Percentiles rank a stretch among this genome's conserved stretches.
phyloP scores from a whole-genome alignment of 1,140 invertebrate species.

The Danaus melanippus region DNA sequence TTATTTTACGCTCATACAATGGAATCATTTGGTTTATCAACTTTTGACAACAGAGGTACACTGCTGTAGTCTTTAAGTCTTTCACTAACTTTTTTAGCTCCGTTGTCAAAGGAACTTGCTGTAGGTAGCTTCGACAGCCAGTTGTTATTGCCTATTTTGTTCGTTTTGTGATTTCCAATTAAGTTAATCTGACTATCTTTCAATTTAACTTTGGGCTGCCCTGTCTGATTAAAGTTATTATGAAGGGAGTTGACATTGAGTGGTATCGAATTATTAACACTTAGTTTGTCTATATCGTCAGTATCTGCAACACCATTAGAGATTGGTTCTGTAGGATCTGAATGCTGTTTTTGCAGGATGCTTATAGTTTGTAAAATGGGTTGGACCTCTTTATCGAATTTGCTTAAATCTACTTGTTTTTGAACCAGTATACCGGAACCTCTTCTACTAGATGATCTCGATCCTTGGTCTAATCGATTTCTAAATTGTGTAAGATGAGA shows the following conservation, averaged over 20 bases:
- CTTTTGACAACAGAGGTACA: constrained; percentile 59
- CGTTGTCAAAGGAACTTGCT: constrained; percentile 62
- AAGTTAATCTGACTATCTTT: constrained; percentile 53
- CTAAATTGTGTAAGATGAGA: constrained; percentile 62
- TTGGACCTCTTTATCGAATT: constrained; percentile 56
- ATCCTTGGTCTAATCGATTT: constrained; percentile 52
- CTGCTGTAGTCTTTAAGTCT: constrained; percentile 63
- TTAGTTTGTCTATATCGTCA: constrained; percentile 50
- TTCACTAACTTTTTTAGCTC: constrained; percentile 45
- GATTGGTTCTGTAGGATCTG: constrained; percentile 50
- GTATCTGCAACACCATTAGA: constrained; percentile 50
- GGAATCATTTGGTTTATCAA: constrained; percentile 58
- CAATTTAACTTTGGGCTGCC: constrained; percentile 54
- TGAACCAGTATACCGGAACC: constrained; percentile 54
- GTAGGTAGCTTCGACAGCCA: constrained; percentile 62
- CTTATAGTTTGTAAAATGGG: constrained; percentile 48
- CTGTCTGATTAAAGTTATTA: constrained; percentile 44
- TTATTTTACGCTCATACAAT: constrained; percentile 39
- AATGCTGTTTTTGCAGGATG: constrained; percentile 50
- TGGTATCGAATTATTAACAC: constrained; percentile 53
- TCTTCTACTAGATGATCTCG: constrained; percentile 57
- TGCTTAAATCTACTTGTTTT: constrained; percentile 37
- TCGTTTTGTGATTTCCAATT: constrained; percentile 50
- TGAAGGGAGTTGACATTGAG: constrained; percentile 56
- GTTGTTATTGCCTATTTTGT: constrained; percentile 67